Conservation (phyloP, 2,113 vertebrate species). For the Motacilla tschutschensis region DNA sequence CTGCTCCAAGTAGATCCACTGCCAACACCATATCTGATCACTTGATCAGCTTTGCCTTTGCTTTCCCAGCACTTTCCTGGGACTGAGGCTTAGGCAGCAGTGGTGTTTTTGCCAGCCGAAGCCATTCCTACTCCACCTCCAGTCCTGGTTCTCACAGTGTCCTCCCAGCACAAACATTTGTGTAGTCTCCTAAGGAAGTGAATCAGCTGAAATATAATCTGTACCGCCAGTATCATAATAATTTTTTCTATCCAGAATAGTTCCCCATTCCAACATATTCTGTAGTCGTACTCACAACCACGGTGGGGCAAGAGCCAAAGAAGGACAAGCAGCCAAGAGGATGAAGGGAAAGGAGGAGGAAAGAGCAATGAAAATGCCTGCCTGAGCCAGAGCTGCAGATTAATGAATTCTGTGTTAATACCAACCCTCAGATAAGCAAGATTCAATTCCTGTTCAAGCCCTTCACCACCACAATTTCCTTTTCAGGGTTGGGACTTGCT, state of each 20-base stretch:
- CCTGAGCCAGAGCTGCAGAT: not conserved
- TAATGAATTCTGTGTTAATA: not conserved
- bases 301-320: not conserved
- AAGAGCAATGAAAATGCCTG: not conserved
- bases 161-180: constrained; percentile 16
- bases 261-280: not conserved
- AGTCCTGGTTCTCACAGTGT: not conserved
- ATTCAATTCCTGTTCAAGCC: not conserved
- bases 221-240: not conserved
- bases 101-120: not conserved
- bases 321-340: constrained; percentile 15
- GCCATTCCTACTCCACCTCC: not conserved
- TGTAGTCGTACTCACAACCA: not conserved
- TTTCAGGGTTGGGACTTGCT: not conserved
- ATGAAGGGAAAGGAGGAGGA: not conserved
- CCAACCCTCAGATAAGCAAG: not conserved
- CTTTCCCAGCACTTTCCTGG: not conserved
- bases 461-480: not conserved
- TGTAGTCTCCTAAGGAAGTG: constrained; percentile 6
- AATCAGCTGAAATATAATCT: constrained; percentile 14
- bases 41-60: not conserved
- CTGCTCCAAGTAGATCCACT: not conserved
- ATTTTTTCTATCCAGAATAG: not conserved
- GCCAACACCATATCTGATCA: not conserved
- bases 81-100: not conserved